Conservation (phyloP, 2,797 vertebrate species). For the Antennarius maculatus region DNA sequence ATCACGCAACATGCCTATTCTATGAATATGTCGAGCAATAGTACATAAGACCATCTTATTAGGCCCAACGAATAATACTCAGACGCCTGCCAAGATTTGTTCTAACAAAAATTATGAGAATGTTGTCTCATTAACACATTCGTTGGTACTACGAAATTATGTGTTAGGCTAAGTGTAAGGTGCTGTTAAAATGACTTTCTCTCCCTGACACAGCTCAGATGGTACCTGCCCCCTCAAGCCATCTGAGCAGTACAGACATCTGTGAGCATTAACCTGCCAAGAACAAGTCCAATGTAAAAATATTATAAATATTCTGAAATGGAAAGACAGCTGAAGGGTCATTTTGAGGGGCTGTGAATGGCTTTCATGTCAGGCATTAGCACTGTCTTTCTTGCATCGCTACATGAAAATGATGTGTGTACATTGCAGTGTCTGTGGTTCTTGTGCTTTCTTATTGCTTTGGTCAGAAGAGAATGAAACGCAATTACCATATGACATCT, state of each 20-base stretch:
- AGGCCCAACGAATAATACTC: constrained; percentile 72
- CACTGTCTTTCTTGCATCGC: constrained; percentile 60
- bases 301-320: constrained; percentile 73
- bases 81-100: constrained; percentile 71
- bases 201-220: constrained; percentile 78
- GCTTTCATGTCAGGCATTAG: constrained; percentile 60
- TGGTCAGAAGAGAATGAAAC: constrained; percentile 38
- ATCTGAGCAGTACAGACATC: constrained; percentile 83
- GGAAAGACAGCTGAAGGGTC: constrained; percentile 66
- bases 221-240: constrained; percentile 86
- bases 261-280: constrained; percentile 79
- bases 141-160: constrained; percentile 76
- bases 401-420: constrained; percentile 55
- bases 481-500: constrained; percentile 48
- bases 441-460: constrained; percentile 53
- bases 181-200: constrained; percentile 79
- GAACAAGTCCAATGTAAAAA: constrained; percentile 76
- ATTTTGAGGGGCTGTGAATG: constrained; percentile 58
- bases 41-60: constrained; percentile 60
- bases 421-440: constrained; percentile 40
- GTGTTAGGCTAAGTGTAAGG: constrained; percentile 77
- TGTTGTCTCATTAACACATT: constrained; percentile 81
- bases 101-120: constrained; percentile 65
- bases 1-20: constrained; percentile 47
- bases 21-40: constrained; percentile 49